Evolutionary conservation across 2,113 vertebrate species (phyloP).

Genomic region (Eulemur rufifrons): DNA sequence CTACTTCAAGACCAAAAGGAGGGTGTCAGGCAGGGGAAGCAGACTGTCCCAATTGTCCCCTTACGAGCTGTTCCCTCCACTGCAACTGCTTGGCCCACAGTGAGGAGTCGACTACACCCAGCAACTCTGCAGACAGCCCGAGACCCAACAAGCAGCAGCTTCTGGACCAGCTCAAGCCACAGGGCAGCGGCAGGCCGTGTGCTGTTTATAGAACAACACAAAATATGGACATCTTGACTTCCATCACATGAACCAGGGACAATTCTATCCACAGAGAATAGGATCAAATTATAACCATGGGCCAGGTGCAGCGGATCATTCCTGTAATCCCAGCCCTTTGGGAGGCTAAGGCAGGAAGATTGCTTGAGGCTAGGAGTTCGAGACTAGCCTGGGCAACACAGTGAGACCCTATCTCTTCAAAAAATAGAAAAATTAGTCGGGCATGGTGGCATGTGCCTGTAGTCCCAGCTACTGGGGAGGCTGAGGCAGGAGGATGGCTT

Average conservation of each 20-base stretch:
- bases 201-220: background rate
- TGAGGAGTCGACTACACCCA: background rate
- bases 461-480: background rate
- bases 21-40: background rate
- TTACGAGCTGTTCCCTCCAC: background rate
- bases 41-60: background rate
- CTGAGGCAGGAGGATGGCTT: background rate
- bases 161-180: background rate
- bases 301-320: background rate
- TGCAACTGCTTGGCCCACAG: background rate
- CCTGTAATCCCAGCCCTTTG: background rate
- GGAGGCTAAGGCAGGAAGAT: background rate
- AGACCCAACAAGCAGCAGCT: accelerated
- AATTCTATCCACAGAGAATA: accelerated
- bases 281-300: background rate
- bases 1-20: constrained; percentile 79
- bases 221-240: background rate
- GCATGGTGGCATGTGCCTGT: background rate
- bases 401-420: background rate
- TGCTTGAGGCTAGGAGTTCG: background rate
- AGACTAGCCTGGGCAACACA: background rate
- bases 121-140: background rate
- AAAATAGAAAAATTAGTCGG: background rate
- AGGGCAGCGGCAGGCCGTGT: accelerated
- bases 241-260: background rate